Conservation (phyloP, 2,888 invertebrate genomes). For the Cantharis rustica region DNA sequence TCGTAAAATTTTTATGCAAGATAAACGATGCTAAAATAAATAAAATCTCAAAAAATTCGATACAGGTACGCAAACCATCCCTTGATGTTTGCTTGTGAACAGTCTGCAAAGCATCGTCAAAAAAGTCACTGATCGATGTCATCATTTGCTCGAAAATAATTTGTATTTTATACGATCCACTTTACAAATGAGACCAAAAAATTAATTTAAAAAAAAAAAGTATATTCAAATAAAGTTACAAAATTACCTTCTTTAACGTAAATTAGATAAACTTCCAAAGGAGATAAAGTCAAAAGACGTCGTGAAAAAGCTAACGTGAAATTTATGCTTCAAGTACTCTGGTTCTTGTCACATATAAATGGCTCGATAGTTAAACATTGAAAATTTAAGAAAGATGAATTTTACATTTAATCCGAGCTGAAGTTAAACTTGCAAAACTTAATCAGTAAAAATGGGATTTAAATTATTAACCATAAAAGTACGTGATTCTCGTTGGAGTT, state of each 20-base stretch:
- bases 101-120: neutral
- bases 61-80: slow-evolving; percentile 1
- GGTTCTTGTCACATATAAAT: slow-evolving; percentile 14
- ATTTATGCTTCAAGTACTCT: slow-evolving; percentile 13
- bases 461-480: neutral
- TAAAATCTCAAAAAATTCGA: neutral
- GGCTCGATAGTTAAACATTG: slow-evolving; percentile 4
- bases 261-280: slow-evolving; percentile 14
- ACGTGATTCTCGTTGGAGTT: neutral
- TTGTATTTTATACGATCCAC: neutral
- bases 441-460: neutral
- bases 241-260: neutral
- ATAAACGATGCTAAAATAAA: neutral
- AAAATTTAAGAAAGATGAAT: neutral
- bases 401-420: neutral
- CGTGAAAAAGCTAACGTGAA: slow-evolving; percentile 15
- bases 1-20: neutral
- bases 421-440: neutral
- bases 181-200: slow-evolving; percentile 4
- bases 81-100: neutral
- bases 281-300: slow-evolving; percentile 2
- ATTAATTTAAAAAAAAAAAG: slow-evolving; percentile 4
- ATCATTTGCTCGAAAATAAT: neutral
- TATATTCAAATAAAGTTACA: neutral
- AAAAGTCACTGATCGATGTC: slow-evolving; percentile 1